Evolutionary conservation across 2,113 vertebrate species (phyloP).

Genomic region (Mustela lutreola): DNA sequence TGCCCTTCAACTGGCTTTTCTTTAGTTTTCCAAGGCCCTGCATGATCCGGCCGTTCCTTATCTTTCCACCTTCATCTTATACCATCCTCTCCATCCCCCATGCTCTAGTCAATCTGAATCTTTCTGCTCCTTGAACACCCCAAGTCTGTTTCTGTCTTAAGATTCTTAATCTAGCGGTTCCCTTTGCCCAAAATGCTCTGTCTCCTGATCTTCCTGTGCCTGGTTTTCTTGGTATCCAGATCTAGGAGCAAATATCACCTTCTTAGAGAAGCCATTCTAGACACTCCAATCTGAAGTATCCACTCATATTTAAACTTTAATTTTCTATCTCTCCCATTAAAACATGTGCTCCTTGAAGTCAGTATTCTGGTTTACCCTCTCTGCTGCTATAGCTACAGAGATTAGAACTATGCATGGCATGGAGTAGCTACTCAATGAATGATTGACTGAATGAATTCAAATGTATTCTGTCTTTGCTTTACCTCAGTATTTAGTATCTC

Average conservation of each 20-base stretch:
- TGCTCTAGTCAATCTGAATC: background rate
- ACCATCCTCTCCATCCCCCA: background rate
- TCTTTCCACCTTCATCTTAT: background rate
- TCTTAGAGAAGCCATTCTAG: background rate
- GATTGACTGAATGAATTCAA: background rate
- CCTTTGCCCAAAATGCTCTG: background rate
- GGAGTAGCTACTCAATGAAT: background rate
- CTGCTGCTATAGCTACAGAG: background rate
- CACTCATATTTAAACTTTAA: background rate
- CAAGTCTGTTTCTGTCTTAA: background rate
- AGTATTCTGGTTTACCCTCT: background rate
- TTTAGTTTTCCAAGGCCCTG: background rate
- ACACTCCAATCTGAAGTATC: background rate
- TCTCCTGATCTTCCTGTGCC: background rate
- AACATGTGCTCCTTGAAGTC: background rate
- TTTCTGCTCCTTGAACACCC: background rate
- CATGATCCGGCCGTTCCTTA: background rate
- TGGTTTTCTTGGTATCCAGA: background rate
- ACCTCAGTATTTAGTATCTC: conserved; percentile 67
- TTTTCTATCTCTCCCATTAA: background rate
- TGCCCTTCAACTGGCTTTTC: background rate
- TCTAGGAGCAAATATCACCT: background rate
- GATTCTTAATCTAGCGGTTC: background rate
- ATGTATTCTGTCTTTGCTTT: conserved; percentile 20
- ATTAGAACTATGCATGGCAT: background rate